A percentile compares a stretch with the other conserved stretches of the same genome.
These are phyloP conservation scores for Nematostella vectensis DNA, from an alignment of 92 coral and sea anemone species.

Conservation along the genomic window DNA sequence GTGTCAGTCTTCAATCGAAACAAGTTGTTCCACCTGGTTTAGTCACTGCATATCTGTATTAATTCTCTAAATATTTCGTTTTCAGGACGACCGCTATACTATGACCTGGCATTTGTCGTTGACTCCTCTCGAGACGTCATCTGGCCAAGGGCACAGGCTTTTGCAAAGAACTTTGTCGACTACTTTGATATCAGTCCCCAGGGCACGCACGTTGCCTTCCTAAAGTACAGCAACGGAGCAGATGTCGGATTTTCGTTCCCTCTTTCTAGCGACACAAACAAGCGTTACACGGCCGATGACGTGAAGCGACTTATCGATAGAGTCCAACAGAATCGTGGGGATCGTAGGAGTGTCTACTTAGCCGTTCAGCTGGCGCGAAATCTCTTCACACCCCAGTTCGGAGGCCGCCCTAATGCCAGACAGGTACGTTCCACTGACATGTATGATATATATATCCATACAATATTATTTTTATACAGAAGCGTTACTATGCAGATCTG, in stretches of 20 bases:
- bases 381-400: not conserved
- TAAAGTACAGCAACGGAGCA: not conserved
- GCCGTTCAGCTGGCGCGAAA: not conserved
- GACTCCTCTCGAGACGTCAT: conserved; percentile 6
- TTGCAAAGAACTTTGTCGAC: conserved; percentile 4
- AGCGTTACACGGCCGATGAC: not conserved
- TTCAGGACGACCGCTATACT: conserved; percentile 1
- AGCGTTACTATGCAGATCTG: too few relatives aligned
- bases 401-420: conserved; percentile 8
- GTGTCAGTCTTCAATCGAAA: not conserved
- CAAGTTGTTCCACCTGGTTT: not conserved
- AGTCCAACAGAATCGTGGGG: not conserved
- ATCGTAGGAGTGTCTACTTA: not conserved
- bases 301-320: conserved; percentile 4
- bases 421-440: conserved; percentile 6
- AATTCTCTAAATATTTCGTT: too few relatives aligned
- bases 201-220: conserved; percentile 11
- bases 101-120: conserved; percentile 6
- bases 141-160: conserved; percentile 6
- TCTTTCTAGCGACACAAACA: not conserved
- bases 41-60: too few relatives aligned
- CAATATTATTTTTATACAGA: too few relatives aligned
- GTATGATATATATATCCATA: too few relatives aligned
- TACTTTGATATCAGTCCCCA: conserved; percentile 12
- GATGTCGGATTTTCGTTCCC: conserved; percentile 6